phyloP scores from a whole-genome alignment of 2,113 vertebrate species.

The Lagopus muta region DNA sequence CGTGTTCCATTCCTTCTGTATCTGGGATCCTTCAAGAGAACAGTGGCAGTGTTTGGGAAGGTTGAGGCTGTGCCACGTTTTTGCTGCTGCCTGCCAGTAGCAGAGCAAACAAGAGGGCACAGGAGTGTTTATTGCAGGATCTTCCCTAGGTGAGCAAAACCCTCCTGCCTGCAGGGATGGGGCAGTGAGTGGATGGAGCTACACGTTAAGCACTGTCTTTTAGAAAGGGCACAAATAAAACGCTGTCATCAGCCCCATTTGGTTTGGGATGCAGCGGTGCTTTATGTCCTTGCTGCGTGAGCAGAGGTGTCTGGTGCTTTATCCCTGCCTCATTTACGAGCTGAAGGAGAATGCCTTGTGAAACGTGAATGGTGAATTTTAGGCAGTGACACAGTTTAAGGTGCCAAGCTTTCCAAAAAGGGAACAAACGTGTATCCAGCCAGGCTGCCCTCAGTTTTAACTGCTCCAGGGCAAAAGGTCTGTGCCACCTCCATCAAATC shows the following conservation, averaged over 20 bases:
- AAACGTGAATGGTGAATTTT: not conserved
- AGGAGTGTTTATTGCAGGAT: not conserved
- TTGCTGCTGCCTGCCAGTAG: not conserved
- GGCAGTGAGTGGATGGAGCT: not conserved
- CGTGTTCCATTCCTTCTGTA: not conserved
- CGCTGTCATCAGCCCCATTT: not conserved
- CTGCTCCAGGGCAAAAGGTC: not conserved
- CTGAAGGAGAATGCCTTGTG: not conserved
- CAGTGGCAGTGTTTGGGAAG: no score
- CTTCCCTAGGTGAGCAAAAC: not conserved
- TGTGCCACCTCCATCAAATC: not conserved
- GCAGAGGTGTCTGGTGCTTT: not conserved
- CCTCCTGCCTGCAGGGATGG: not conserved
- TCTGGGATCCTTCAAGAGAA: not conserved
- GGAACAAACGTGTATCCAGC: not conserved
- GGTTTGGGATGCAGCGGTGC: not conserved
- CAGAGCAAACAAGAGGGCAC: not conserved
- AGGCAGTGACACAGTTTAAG: not conserved
- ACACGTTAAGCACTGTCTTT: not conserved
- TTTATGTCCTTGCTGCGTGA: not conserved
- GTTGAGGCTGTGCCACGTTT: not conserved
- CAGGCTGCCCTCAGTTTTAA: not conserved
- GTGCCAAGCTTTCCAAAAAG: not conserved
- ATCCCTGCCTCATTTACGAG: not conserved
- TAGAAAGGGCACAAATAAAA: not conserved